Base-by-base conservation (phyloP, 2,888 invertebrate genomes). In the Pristionchus maxplancki region DNA sequence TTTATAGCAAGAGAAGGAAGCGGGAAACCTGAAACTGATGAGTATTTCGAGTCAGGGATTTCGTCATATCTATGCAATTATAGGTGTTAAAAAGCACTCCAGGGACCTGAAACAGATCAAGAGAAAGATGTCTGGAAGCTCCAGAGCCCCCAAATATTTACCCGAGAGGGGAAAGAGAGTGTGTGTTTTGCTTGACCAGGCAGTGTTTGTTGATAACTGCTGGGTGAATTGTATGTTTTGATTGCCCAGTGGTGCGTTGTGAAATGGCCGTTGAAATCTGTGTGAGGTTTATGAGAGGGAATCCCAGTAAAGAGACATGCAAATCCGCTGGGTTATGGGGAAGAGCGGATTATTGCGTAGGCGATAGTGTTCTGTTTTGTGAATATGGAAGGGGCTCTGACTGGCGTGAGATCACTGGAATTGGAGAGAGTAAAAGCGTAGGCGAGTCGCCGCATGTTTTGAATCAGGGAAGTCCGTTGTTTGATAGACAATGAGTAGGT, bases 251-350 rank as follows among this genome's bases (percentile, higher is more conserved):
- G 5, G n/a, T 9, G 58, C 17, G 71, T 71, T 71, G 71, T 71
- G 71, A 71, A 71, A 71, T 71, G 71, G 71, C 37, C 11, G 8
- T 44, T 11, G 44, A 44, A 44, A 44, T 44, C 37, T 20, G 71
- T 31, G 34, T 13, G 37, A 20, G 37, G 71, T 71, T 71, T 71
- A 71, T 71, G 71, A 20, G 20, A 15, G 34, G 37, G 71, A 37
- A 37, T 71, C 20, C 58, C 58, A 20, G 71, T 4, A 24, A 71
- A 71, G 64, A 71, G 37, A 71, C 37, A 37, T 71, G 71, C 37
- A 20, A 71, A 71, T 71, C 71, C 71, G 71, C n/a, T 3, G 31
- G 71, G 71, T 71, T 71, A 71, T 40, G 71, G 11, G 37, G 71
- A 37, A 34, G 34, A 71, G 71, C 34, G 71, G 64, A 34, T 31